phyloP scores from a whole-genome alignment of 2,888 invertebrate species.

The Drosophila sordidapex region DNA sequence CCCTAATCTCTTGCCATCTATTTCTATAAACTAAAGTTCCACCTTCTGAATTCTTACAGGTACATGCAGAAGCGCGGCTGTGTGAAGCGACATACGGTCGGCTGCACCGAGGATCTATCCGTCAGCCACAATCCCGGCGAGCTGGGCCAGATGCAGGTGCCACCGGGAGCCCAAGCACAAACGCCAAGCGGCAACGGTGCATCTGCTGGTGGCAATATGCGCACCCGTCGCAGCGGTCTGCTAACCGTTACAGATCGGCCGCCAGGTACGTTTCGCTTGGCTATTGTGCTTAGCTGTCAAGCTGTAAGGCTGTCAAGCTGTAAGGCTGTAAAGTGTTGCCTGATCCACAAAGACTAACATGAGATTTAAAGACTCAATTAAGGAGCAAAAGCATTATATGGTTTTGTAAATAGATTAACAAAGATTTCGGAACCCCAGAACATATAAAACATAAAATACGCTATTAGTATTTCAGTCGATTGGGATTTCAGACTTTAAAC shows the following conservation, averaged over 20 bases:
- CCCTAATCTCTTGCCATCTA: rapidly evolving
- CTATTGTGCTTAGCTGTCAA: background rate
- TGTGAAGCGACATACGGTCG: conserved; percentile 91
- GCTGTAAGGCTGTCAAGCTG: background rate
- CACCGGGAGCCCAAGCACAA: conserved; percentile 48
- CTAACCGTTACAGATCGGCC: conserved; percentile 94
- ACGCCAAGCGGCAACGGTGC: conserved; percentile 57
- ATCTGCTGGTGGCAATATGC: conserved; percentile 83
- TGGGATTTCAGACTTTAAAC: background rate
- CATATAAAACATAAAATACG: background rate
- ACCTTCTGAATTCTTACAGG: conserved; percentile 84
- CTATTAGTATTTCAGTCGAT: background rate
- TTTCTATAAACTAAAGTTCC: background rate
- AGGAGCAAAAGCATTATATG: background rate
- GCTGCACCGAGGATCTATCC: conserved; percentile 89
- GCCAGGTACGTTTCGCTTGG: conserved; percentile 88
- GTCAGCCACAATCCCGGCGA: conserved; percentile 69
- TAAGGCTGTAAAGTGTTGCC: too few relatives aligned
- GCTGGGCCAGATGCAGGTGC: conserved; percentile 48
- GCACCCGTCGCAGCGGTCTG: conserved; percentile 92
- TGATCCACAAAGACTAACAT: conserved; percentile 2
- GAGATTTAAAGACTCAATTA: background rate
- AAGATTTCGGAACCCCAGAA: background rate
- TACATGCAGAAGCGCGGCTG: conserved; percentile 92
- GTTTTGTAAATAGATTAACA: background rate